Evolutionary conservation across 2,113 vertebrate genomes (phyloP).

Genomic region (Antechinus stuartii): DNA sequence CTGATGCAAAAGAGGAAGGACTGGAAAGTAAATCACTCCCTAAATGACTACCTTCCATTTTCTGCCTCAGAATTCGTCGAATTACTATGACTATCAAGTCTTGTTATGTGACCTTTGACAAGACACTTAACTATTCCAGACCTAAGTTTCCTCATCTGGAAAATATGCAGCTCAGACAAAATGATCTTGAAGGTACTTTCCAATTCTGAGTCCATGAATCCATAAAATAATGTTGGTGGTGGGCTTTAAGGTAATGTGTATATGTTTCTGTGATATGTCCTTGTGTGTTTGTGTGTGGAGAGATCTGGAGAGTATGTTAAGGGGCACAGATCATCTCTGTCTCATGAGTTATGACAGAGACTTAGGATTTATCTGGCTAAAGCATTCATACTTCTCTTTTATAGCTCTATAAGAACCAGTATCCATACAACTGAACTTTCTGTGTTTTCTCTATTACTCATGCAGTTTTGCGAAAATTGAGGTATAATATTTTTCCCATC

Average conservation of each 20-base stretch:
- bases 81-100: background rate
- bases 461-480: conserved; percentile 80
- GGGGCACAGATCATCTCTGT: background rate
- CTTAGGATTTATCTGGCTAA: background rate
- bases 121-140: background rate
- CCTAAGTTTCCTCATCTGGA: background rate
- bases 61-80: conserved; percentile 6
- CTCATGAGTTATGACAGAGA: conserved; percentile 27
- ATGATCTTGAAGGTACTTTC: background rate
- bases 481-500: conserved; percentile 54
- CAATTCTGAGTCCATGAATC: background rate
- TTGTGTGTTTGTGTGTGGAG: background rate
- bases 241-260: background rate
- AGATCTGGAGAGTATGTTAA: background rate
- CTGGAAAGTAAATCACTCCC: background rate
- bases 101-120: background rate
- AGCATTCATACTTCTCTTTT: conserved; percentile 37
- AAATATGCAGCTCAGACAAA: background rate
- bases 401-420: conserved; percentile 72
- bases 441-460: conserved; percentile 73
- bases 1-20: background rate
- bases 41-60: background rate
- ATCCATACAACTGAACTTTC: conserved; percentile 70
- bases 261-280: background rate
- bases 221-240: background rate